These are phyloP conservation scores for Chalcis sispes DNA, from an alignment of 2,888 invertebrate genomes.

Conservation along the genomic window DNA sequence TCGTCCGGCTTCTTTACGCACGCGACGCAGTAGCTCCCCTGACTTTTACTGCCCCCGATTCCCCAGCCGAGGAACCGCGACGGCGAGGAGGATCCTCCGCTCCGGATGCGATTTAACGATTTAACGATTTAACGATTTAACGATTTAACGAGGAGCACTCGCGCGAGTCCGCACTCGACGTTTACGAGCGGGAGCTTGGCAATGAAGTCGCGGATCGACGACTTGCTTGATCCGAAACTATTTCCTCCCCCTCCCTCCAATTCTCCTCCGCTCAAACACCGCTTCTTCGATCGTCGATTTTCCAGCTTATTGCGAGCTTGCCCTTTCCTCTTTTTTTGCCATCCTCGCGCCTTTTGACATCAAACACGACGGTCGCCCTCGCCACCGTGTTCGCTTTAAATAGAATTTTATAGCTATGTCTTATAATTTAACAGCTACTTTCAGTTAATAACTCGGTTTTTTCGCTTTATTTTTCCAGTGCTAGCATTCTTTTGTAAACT, in stretches of 20 bases:
- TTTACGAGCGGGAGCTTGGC: constrained; percentile 53
- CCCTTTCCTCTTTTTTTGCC: background rate
- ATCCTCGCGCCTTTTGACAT: too few relatives aligned
- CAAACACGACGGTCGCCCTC: too few relatives aligned
- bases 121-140: constrained; percentile 53
- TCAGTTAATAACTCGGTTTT: too few relatives aligned
- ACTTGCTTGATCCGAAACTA: constrained; percentile 45
- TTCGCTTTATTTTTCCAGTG: too few relatives aligned
- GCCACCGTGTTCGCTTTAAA: background rate
- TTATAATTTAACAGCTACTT: background rate
- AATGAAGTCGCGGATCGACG: constrained; percentile 58
- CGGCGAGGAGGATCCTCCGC: constrained; percentile 28
- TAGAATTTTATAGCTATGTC: constrained; percentile 15
- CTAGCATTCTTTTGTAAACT: too few relatives aligned
- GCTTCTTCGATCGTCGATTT: constrained; percentile 27
- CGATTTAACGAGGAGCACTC: background rate
- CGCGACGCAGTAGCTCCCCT: constrained; percentile 38
- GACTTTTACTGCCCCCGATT: constrained; percentile 55
- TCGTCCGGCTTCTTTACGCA: constrained; percentile 54
- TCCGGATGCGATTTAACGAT: constrained; percentile 56
- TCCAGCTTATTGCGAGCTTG: constrained; percentile 28
- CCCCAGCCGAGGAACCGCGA: constrained; percentile 4
- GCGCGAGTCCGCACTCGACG: constrained; percentile 41
- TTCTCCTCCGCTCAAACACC: background rate
- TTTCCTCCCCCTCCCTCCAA: background rate